Percentiles rank a stretch among this genome's conserved stretches.
Conservation (phyloP, 1,140 invertebrate genomes). For the Augochlora pura region DNA sequence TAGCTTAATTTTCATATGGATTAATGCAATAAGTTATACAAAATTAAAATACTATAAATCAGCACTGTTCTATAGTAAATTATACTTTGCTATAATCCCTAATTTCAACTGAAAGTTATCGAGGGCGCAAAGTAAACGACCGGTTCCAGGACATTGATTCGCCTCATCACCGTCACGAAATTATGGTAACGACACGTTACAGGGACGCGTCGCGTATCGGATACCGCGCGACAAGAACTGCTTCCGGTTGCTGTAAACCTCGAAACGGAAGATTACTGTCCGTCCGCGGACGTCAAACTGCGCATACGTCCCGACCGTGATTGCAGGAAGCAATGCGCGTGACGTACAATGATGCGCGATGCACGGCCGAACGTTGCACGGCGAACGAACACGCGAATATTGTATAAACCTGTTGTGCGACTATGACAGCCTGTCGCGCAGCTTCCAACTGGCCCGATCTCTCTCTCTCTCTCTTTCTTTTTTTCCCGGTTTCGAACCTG, state of each 20-base stretch:
- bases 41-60: no score
- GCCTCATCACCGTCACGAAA: background rate
- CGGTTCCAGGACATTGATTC: no score
- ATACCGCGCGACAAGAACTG: constrained; percentile 31
- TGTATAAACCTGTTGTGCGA: constrained; percentile 17
- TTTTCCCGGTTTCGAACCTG: background rate
- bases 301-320: constrained; percentile 44
- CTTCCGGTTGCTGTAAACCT: constrained; percentile 59
- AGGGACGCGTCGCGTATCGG: background rate
- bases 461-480: background rate
- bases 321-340: constrained; percentile 63
- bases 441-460: background rate
- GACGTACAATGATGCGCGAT: constrained; percentile 56
- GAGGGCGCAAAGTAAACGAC: no score
- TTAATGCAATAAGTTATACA: no score
- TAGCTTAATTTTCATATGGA: no score
- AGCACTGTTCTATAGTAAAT: no score
- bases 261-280: constrained; percentile 39
- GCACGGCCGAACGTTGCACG: constrained; percentile 26
- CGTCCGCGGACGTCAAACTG: constrained; percentile 42
- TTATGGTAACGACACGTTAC: background rate
- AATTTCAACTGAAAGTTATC: no score
- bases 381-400: constrained; percentile 23
- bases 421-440: constrained; percentile 5
- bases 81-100: no score